These are phyloP conservation scores for Acanthiza pusilla DNA, from an alignment of 2,797 vertebrate species.

Conservation along the genomic window DNA sequence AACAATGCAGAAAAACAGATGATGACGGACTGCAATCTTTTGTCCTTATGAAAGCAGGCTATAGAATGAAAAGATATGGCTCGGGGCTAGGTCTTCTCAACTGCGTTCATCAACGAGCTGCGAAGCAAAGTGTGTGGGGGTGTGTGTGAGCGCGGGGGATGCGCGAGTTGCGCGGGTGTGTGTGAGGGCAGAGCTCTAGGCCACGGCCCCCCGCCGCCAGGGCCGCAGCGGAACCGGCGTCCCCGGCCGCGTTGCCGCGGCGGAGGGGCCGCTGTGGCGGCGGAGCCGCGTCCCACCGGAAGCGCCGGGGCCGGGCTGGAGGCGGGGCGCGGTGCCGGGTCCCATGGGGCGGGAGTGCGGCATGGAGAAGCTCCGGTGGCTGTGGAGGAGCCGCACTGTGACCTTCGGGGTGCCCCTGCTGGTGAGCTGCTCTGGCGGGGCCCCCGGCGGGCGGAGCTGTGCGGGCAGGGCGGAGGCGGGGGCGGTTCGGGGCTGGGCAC, in stretches of 20 bases:
- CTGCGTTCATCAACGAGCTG: not conserved
- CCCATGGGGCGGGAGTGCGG: not conserved
- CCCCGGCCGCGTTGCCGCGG: not conserved
- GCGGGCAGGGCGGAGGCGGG: not conserved
- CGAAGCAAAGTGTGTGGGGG: rapidly evolving
- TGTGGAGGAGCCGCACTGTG: not conserved
- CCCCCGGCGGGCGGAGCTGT: not conserved
- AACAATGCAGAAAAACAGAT: not conserved
- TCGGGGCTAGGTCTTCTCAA: not conserved
- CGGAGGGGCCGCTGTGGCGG: not conserved
- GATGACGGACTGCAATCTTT: not conserved
- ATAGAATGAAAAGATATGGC: not conserved
- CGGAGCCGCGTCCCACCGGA: not conserved
- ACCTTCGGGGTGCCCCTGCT: not conserved
- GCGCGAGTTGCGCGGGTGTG: rapidly evolving
- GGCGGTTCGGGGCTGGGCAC: not conserved
- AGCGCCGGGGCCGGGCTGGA: not conserved
- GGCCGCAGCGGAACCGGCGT: not conserved
- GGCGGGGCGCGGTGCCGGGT: not conserved
- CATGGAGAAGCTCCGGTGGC: not conserved
- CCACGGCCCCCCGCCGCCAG: not conserved
- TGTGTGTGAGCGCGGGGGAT: rapidly evolving
- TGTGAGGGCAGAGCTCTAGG: too few species aligned
- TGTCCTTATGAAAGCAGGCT: not conserved
- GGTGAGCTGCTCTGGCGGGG: not conserved